A percentile compares a stretch with the other conserved stretches of the same genome.
These are phyloP conservation scores for Paragorgia papillata DNA, from an alignment of 92 coral and sea anemone genomes.

Conservation along the genomic window DNA sequence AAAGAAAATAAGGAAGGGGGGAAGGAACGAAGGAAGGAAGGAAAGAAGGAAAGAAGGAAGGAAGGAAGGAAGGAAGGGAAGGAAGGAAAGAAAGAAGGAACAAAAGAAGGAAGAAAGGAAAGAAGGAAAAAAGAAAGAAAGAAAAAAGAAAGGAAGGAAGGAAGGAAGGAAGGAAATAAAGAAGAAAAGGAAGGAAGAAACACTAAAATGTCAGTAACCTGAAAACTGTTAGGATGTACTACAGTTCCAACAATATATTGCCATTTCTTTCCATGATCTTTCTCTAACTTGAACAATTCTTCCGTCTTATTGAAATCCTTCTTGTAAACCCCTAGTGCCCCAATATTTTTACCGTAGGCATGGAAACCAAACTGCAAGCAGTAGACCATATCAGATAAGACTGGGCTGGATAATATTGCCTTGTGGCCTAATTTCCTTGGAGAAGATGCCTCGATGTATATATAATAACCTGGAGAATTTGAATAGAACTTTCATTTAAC, in stretches of 20 bases:
- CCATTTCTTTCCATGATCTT: slow-evolving; percentile 32
- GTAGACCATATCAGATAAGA: slow-evolving; percentile 18
- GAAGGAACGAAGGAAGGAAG: background rate
- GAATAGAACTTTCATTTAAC: background rate
- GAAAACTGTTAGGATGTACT: background rate
- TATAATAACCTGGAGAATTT: slow-evolving; percentile 9
- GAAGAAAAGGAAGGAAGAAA: background rate
- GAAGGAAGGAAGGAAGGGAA: background rate
- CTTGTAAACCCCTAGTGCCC: slow-evolving; percentile 1
- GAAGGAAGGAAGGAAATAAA: background rate
- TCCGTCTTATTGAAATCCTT: slow-evolving; percentile 1
- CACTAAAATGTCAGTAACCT: slow-evolving; percentile 2
- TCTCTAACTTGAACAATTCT: background rate
- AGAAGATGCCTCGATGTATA: slow-evolving; percentile 11
- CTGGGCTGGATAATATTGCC: slow-evolving; percentile 1
- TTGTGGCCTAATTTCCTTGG: slow-evolving; percentile 23
- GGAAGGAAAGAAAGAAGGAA: background rate
- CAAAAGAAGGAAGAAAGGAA: background rate
- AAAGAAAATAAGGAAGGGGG: background rate
- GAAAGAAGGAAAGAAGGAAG: background rate
- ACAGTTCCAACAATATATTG: background rate
- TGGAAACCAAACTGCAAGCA: slow-evolving; percentile 41
- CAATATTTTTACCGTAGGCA: slow-evolving; percentile 20
- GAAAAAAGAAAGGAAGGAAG: background rate
- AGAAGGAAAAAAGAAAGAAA: background rate